Base-by-base conservation (phyloP, 2,797 vertebrate species). In the Steatocranus sp. region DNA sequence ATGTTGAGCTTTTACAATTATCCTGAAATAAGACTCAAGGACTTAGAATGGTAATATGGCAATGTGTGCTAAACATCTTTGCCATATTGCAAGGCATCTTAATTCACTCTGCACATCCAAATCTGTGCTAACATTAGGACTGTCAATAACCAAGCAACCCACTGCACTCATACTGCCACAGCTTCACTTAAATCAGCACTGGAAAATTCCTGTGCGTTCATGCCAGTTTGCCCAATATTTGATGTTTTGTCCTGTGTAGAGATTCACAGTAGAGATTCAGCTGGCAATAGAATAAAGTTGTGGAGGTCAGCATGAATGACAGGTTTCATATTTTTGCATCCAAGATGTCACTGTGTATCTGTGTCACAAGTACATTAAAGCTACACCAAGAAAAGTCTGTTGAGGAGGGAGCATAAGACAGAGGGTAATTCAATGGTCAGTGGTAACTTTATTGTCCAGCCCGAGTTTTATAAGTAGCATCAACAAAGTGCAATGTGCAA, bases 61-160 rank as follows among this genome's bases (percentile, higher is more conserved):
- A 36, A 20, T 3, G n/a, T 58, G 54, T 18, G 17, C 17, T 58
- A n/a, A 58, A 58, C 1, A n/a, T 0, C 30, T 11, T 58, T 58
- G 30, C 17, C 54, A 32, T 58, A 34, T 34, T 38, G 12, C 12
- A 38, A 66, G 7, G 12, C 23, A 66, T 2, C 34, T 66, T 66
- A 38, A 14, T 41, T 66, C 61, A 14, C 12, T 0, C n/a, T 66
- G 61, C 61, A 15, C n/a, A 23, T 23, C 61, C 5, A 14, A 23
- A 66, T 66, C n/a, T 41, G 36, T 23, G 61, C 36, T 41, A 20
- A 66, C n/a, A 41, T 66, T 41, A 66, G n/a, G 8, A 66, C 3
- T 0, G 61, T 38, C 0, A 63, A 20, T 14, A 63, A 63, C 32
- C 4, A 2, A 38, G 32, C 32, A 20, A 38, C 58, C 32, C 32